Base-by-base conservation (phyloP, 2,113 vertebrate species). In the Prunella fulvescens region DNA sequence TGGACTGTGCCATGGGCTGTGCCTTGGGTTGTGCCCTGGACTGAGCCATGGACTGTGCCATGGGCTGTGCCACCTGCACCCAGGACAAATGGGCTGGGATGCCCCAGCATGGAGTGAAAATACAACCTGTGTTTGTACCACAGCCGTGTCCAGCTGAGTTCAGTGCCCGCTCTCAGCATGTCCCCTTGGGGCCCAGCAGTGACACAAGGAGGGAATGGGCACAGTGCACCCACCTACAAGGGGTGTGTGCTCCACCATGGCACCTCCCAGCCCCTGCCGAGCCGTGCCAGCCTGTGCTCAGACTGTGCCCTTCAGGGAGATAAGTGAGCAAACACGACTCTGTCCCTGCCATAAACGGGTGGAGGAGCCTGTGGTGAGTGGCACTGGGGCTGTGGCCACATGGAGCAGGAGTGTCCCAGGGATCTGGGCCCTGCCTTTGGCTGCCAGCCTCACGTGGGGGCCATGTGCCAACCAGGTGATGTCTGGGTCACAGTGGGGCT, bases 381-480 rank as follows among this genome's bases (percentile, higher is more conserved):
- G 62, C 76, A 80, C 25, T 0, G 0, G 37, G 44, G 12, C 70
- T 60, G 39, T 79, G 78, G 28, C 58, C 51, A 8, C 1, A 0
- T 6, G 35, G 60, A 57, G 47, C 67, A 84, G 40, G n/a, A 69
- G 24, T 24, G 47, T 18, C 45, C 67, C 40, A 3, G 40, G 9
- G 51, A 22, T 23, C 26, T 33, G 86, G 64, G 29, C 26, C 53
- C 37, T 80, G 70, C 31, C 50, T 28, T 47, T 50, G 10, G 2
- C 50, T 31, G 18, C 66, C 0, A 0, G 48, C 20, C 35, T 45
- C 0, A 0, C 0, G 1, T 1, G 2, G 48, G 31, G 16, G 26
- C 31, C 11, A 7, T 2, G 0, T 1, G 3, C 35, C 89, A 61
- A 45, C 24, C 23, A 9, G 61, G 40, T 0, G 0, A 19, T 64